Conservation (phyloP, 2,888 invertebrate species). For the Chrysomela aeneicollis region DNA sequence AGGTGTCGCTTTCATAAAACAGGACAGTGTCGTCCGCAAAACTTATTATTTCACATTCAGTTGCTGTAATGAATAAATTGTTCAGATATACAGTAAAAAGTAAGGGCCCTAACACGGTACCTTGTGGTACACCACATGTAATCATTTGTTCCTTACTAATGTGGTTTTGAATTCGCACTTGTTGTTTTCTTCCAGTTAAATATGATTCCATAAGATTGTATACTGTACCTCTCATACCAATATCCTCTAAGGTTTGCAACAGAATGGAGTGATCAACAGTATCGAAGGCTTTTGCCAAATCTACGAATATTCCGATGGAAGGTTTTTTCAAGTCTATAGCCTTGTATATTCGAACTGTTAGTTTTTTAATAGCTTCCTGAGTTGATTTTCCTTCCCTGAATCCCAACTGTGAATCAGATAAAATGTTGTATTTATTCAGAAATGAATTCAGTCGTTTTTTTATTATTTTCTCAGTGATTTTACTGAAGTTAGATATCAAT, state of each 20-base stretch:
- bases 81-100: constrained; percentile 13
- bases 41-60: constrained; percentile 4
- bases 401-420: constrained; percentile 4
- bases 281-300: constrained; percentile 7
- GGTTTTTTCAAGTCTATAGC: not conserved
- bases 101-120: constrained; percentile 12
- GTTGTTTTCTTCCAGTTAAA: constrained; percentile 9
- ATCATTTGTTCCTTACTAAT: constrained; percentile 6
- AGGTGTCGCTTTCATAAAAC: constrained; percentile 19
- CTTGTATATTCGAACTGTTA: not conserved
- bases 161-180: not conserved
- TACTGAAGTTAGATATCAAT: constrained; percentile 7
- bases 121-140: constrained; percentile 15
- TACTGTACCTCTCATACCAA: not conserved
- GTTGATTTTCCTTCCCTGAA: constrained; percentile 7
- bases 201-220: constrained; percentile 1
- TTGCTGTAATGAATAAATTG: constrained; percentile 7
- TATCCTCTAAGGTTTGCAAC: constrained; percentile 1
- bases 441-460: constrained; percentile 9
- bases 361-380: not conserved
- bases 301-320: constrained; percentile 3
- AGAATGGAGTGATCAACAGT: not conserved
- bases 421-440: constrained; percentile 11
- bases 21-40: constrained; percentile 15
- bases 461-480: constrained; percentile 13